phyloP scores from a whole-genome alignment of 2,888 invertebrate species.

The Aphodius sticticus region DNA sequence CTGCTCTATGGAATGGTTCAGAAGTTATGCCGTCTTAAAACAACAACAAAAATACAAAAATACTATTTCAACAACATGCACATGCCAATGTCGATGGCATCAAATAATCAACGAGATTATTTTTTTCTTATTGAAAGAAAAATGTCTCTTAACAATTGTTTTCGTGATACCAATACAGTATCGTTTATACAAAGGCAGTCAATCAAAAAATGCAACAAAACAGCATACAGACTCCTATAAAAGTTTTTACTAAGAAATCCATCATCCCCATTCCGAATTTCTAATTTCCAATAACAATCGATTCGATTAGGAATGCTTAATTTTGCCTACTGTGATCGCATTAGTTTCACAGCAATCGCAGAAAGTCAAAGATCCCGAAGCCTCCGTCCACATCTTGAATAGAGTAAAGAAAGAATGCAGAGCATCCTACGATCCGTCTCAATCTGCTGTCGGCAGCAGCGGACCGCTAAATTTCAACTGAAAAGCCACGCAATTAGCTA shows the following conservation, averaged over 20 bases:
- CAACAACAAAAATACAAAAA: too few species aligned
- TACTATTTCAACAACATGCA: too few species aligned
- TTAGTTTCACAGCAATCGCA: slow-evolving; percentile 4
- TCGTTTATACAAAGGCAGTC: background rate
- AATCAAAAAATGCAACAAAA: background rate
- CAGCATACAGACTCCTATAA: too few species aligned
- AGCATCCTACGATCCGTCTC: slow-evolving; percentile 8
- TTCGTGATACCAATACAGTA: too few species aligned
- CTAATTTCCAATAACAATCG: background rate
- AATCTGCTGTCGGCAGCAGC: background rate
- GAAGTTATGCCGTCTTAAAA: too few species aligned
- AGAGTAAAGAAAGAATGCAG: background rate
- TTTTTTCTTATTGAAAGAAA: too few species aligned
- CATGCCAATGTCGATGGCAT: too few species aligned
- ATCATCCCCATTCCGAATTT: background rate
- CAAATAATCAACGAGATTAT: too few species aligned
- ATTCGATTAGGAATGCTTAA: background rate
- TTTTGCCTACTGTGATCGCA: background rate
- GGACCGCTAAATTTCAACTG: background rate
- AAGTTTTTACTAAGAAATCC: background rate
- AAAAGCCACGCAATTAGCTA: slow-evolving; percentile 7
- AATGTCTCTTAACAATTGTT: too few species aligned
- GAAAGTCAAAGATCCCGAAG: background rate
- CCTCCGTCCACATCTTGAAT: background rate
- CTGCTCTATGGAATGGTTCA: too few species aligned